Base-by-base conservation (phyloP, 2,113 vertebrate species). In the Hucho hucho region DNA sequence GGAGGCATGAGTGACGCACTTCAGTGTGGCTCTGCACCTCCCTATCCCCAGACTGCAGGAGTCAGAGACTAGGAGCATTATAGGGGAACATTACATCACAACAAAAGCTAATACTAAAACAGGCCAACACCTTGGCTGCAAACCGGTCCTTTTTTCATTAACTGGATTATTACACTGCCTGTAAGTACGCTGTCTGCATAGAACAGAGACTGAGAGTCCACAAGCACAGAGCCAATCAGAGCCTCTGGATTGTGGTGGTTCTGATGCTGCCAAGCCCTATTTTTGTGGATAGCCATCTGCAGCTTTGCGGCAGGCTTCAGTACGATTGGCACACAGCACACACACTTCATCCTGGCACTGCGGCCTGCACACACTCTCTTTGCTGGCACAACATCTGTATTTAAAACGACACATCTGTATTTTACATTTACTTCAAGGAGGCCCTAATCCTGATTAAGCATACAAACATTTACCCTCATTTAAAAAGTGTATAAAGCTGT, bases 261-360 rank as follows among this genome's bases (percentile, higher is more conserved):
- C 58, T n/a, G 24, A n/a, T 47, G 67, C 64, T 56, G 74, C 69
- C 73, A 75, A 75, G 73, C 68, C 80, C 83, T 89, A 84, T 91
- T 90, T 86, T 71, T 86, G 86, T 76, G 77, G 85, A 81, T 78
- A 81, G 80, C 82, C 86, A 82, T 89, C 78, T 78, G 85, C 75
- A 80, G 80, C 73, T 81, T 81, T 79, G 83, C 24, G 47, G 82
- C 64, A 78, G 70, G 63, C 71, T 47, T 58, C 46, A 70, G 43
- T 53, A 74, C 20, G 25, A 37, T 46, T 72, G 74, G 70, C 85
- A 78, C 78, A 70, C 70, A 16, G 43, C 77, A 81, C 76, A 69
- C 79, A 87, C 77, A 86, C 73, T 80, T 81, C 69, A 59, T 73
- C 69, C 75, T 85, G 81, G 84, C 81, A 84, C 4, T 14, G 24